A percentile compares a stretch with the other conserved stretches of the same genome.
Conservation (phyloP, 2,888 invertebrate species). For the Melieria crassipennis region DNA sequence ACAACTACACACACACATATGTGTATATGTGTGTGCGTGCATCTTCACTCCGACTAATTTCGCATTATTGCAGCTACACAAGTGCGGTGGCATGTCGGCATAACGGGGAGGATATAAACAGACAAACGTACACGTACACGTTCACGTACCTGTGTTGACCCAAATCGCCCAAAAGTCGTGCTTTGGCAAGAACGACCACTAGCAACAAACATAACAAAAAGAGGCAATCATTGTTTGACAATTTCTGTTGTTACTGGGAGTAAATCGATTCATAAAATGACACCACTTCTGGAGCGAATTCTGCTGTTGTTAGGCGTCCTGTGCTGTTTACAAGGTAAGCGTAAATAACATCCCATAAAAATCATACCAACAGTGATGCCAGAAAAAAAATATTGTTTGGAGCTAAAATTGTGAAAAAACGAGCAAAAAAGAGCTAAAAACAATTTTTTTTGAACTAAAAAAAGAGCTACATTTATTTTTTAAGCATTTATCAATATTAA, state of each 20-base stretch:
- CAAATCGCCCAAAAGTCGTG: too few species aligned
- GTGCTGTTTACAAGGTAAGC: slow-evolving; percentile 63
- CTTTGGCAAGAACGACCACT: slow-evolving; percentile 16
- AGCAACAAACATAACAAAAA: slow-evolving; percentile 33
- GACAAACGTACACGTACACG: slow-evolving; percentile 26
- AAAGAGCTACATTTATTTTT: too few species aligned
- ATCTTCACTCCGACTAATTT: background rate
- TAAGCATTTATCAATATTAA: too few species aligned
- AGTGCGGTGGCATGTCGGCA: slow-evolving; percentile 40
- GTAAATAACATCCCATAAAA: background rate
- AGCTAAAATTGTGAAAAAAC: too few species aligned
- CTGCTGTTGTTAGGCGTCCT: slow-evolving; percentile 60
- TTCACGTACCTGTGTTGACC: too few species aligned
- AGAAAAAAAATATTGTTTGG: too few species aligned
- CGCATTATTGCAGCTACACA: background rate
- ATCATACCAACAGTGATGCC: too few species aligned
- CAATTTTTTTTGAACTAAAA: too few species aligned
- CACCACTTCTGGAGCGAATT: slow-evolving; percentile 62
- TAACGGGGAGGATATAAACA: slow-evolving; percentile 42
- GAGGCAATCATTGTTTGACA: slow-evolving; percentile 49
- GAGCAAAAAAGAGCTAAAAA: too few species aligned
- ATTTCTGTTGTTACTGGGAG: slow-evolving; percentile 33
- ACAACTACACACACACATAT: too few species aligned
- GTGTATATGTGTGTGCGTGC: too few species aligned
- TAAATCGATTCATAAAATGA: slow-evolving; percentile 51